These are phyloP conservation scores for Chloroclysta siterata DNA, from an alignment of 2,888 invertebrate species.

Conservation along the genomic window DNA sequence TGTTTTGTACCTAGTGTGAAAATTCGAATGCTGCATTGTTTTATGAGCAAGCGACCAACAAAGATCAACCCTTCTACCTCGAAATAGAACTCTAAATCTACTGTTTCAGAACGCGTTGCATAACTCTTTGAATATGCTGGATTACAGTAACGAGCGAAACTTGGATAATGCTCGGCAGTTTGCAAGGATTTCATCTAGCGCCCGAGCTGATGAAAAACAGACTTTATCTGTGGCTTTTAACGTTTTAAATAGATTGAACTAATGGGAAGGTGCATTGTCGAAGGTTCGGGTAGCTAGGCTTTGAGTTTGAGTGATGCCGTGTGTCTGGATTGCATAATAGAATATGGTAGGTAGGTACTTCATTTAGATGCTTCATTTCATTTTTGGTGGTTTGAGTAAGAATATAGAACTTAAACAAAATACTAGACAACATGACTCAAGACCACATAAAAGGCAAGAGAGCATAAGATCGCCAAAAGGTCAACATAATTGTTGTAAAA, in stretches of 20 bases:
- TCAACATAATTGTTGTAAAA: too few species aligned
- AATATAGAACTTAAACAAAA: not conserved
- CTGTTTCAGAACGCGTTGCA: constrained; percentile 1
- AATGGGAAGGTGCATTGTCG: constrained; percentile 30
- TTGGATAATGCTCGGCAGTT: constrained; percentile 56
- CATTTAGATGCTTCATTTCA: constrained; percentile 5
- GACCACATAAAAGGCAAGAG: too few species aligned
- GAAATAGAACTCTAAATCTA: constrained; percentile 14
- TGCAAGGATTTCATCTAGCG: constrained; percentile 49
- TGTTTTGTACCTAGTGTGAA: constrained; percentile 55
- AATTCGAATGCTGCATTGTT: constrained; percentile 37
- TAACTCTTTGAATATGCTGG: constrained; percentile 23
- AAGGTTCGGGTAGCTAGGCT: constrained; percentile 10
- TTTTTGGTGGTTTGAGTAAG: not conserved
- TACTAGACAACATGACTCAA: too few species aligned
- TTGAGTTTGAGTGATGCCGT: constrained; percentile 28
- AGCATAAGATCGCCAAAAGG: too few species aligned
- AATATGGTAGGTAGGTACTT: constrained; percentile 14
- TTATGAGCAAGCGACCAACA: constrained; percentile 3
- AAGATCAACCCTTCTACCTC: constrained; percentile 1
- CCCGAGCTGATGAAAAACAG: constrained; percentile 24
- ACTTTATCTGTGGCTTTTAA: constrained; percentile 39
- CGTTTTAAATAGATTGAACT: constrained; percentile 36
- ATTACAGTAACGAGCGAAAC: constrained; percentile 56
- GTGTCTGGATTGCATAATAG: constrained; percentile 25